phyloP scores from a whole-genome alignment of 2,113 vertebrate genomes.

The Alosa alosa region DNA sequence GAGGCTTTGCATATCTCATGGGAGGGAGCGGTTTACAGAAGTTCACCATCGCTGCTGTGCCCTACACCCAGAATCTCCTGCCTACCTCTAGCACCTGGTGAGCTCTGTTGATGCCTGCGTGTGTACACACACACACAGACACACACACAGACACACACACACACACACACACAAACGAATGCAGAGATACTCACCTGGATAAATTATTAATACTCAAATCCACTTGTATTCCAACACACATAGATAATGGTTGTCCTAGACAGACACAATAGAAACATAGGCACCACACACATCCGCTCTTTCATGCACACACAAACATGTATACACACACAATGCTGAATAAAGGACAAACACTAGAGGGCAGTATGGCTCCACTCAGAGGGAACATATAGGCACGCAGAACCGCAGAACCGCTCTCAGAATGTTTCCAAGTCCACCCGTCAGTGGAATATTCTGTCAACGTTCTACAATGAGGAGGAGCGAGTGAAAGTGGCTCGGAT shows the following conservation, averaged over 20 bases:
- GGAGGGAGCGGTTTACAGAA: constrained; percentile 96
- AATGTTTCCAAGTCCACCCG: background rate
- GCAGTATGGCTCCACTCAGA: constrained; percentile 54
- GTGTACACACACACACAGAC: background rate
- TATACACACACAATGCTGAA: background rate
- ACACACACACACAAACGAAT: background rate
- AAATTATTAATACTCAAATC: background rate
- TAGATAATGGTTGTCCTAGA: background rate
- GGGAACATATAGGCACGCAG: background rate
- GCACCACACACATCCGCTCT: background rate
- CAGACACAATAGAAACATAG: background rate
- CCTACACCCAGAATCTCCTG: constrained; percentile 89
- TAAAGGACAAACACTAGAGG: constrained; percentile 53
- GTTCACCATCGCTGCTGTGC: constrained; percentile 93
- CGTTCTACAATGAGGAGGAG: background rate
- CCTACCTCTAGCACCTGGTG: constrained; percentile 98
- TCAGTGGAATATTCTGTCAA: background rate
- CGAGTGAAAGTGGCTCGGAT: background rate
- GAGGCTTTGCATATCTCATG: constrained; percentile 95
- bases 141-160: constrained; percentile 14
- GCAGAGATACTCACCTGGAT: background rate
- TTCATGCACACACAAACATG: background rate
- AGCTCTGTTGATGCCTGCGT: constrained; percentile 20
- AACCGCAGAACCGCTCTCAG: background rate
- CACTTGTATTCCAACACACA: background rate